Evolutionary conservation across 2,113 vertebrate species (phyloP), one percentile per base, ranked within the genome.

Genomic region (Collichthys lucidus): DNA sequence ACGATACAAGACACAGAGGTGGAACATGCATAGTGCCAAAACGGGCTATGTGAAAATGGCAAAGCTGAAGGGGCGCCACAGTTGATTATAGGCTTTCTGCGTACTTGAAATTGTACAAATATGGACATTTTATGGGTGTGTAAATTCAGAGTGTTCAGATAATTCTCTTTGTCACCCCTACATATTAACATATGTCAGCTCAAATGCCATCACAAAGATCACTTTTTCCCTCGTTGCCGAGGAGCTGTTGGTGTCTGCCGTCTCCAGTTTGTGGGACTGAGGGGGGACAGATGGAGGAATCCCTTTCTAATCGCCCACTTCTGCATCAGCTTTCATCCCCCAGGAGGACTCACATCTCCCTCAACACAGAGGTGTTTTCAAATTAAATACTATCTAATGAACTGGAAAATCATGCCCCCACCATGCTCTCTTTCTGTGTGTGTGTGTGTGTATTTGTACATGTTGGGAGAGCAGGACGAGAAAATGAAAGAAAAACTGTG

Each of bases 351-450:
- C 91, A 73, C 87, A 91, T 89, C 81, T 93, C 91, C 91, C 92
- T 87, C 86, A 84, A 47, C 93, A 85, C 92, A 79, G 90, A 94
- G 93, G 91, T 93, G 89, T 92, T 91, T 94, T 92, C 89, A 94
- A 93, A 94, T 93, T 93, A 93, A 94, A 94, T 93, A 94, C 91
- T 87, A 64, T 90, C 87, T 94, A 94, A 94, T 94, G 92, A 93
- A 94, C 90, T 92, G 89, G 84, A 92, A 94, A 92, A 89, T 74
- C 83, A 40, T 89, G 67, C 86, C 82, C 89, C 89, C 82, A 70
- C 62, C 77, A 62, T 68, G 72, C 44, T 57, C 20, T 26, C 26
- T 26, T 26, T 26, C 26, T 26, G 2, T 26, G 26, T 26, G 26
- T 26, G 26, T 26, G 26, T 44, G 61, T 64, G 62, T 46, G 62